Base-by-base conservation (phyloP, 2,888 invertebrate genomes). In the Callosobruchus maculatus region DNA sequence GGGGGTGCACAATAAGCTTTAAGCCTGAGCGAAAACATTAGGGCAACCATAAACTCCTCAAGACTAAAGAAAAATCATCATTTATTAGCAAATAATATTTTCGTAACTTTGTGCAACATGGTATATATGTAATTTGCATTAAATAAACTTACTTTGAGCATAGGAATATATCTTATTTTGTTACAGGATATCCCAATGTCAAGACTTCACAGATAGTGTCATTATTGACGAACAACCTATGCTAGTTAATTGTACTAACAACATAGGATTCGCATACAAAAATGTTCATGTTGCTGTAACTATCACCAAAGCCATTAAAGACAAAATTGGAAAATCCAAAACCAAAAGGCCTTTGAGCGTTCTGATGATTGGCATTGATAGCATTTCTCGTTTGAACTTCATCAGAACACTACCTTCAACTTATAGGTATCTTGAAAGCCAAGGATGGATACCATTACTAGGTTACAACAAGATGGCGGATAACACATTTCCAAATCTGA, bases 401-500 rank as follows among this genome's bases (percentile, higher is more conserved):
- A 89, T 91, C 22, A 89, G 95, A 70, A 91, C 93, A 18, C 92
- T 97, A 91, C 93, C 93, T 0, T 89, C 90, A 82, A 95, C 95
- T 0, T 88, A 90, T 0, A 86, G 88, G 20, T 92, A 92, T 83
- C 88, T 97, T 66, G 88, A 91, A 72, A 89, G 91, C 21, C 90
- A 78, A 21, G 70, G n/a, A 20, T 70, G 70, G 70, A 74, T 85
- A 18, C 84, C 83, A 73, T 78, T 85, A 21, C 80, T 79, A 77
- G 85, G 85, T 9, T 87, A 86, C 76, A 90, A 90, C 79, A 90
- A 95, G 91, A 90, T 95, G 78, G 96, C 92, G 0, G 97, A 97
- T 83, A 97, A 97, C 82, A 97, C 97, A 0, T 95, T 95, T 82
- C 96, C 97, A 0, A 98, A 97, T 86, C 85, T 97, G 71, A 93